Evolutionary conservation across 2,797 vertebrate species (phyloP).

Genomic region (Amblyraja radiata): DNA sequence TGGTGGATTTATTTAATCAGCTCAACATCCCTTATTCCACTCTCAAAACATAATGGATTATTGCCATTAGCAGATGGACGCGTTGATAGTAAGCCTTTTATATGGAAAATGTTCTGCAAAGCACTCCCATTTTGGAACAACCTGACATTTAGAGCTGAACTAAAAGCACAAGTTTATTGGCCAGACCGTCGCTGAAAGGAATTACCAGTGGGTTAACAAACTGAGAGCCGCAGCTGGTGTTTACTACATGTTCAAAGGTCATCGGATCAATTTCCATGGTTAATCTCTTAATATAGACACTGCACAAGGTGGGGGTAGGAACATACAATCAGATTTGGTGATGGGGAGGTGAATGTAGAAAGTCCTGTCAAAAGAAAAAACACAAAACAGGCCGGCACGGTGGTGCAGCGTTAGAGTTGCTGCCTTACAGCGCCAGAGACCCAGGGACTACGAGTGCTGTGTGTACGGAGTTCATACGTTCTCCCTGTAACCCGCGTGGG

Average conservation of each 20-base stretch:
- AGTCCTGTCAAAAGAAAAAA: neutral
- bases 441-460: too few species aligned
- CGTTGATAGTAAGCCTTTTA: slow-evolving; percentile 30
- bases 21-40: slow-evolving; percentile 28
- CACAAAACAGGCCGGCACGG: too few species aligned
- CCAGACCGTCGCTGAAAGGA: neutral
- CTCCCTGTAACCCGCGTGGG: too few species aligned
- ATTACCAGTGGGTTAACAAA: neutral
- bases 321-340: neutral
- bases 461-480: too few species aligned
- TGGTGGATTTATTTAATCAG: slow-evolving; percentile 32
- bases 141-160: slow-evolving; percentile 33
- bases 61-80: slow-evolving; percentile 34
- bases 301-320: neutral
- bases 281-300: neutral
- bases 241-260: neutral
- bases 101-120: neutral
- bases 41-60: slow-evolving; percentile 29
- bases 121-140: slow-evolving; percentile 18
- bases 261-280: neutral
- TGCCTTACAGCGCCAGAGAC: too few species aligned
- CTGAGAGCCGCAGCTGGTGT: neutral
- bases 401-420: too few species aligned
- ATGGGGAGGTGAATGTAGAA: neutral
- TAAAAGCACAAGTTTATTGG: slow-evolving; percentile 1